Conservation (phyloP, 2,797 vertebrate species). For the Scolopax rusticola region DNA sequence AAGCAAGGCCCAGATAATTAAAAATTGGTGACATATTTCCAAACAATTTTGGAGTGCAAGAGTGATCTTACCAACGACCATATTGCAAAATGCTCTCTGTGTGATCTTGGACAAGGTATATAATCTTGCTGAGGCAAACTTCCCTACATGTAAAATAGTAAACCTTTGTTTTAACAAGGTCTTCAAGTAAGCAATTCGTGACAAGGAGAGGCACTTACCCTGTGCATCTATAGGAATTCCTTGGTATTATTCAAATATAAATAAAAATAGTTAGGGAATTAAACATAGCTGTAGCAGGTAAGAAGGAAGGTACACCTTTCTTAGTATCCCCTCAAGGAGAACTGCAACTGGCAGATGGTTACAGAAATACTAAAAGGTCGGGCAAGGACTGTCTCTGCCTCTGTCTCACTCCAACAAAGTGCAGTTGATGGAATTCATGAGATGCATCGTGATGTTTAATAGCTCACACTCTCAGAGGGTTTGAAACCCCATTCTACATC, state of each 20-base stretch:
- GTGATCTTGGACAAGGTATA: background rate
- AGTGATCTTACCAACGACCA: background rate
- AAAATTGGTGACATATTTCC: constrained; percentile 4
- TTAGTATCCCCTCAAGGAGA: background rate
- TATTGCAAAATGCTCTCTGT: background rate
- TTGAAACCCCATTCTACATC: background rate
- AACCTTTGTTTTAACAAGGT: background rate
- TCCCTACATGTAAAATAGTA: background rate
- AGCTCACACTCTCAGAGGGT: background rate
- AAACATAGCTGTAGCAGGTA: background rate
- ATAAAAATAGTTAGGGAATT: background rate
- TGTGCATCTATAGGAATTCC: background rate
- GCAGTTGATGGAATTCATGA: background rate
- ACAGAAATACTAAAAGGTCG: background rate
- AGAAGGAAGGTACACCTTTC: background rate
- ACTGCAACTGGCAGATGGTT: background rate
- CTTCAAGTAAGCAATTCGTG: background rate
- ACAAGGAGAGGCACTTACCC: background rate
- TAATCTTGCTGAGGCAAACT: background rate
- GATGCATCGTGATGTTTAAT: background rate
- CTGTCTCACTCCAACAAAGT: background rate
- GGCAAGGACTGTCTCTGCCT: background rate
- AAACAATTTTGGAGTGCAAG: background rate
- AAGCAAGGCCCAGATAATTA: constrained; percentile 5
- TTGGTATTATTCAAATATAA: background rate